Base-by-base conservation (phyloP, 2,888 invertebrate genomes). In the Pteria penguin region DNA sequence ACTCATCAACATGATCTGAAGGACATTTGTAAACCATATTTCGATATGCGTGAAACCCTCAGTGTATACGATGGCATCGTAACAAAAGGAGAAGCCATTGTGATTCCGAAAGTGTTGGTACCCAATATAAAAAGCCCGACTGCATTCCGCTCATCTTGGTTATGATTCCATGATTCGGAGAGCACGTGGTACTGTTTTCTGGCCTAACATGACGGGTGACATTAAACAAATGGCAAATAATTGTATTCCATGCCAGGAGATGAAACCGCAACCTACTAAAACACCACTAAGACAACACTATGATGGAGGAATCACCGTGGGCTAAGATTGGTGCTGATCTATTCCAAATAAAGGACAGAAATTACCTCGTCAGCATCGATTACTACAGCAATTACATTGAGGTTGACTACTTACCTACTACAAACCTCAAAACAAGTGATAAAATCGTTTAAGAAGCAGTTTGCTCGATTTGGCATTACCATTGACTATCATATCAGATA, bases 371-470 rank as follows among this genome's bases (percentile, higher is more conserved):
- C 18, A 67, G 26, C 45, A n/a, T 67, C 4, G 67, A 54, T 32
- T 67, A 67, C 31, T 67, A 67, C 22, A 67, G 55, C 55, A 67
- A 67, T 32, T 55, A 29, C 60, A 60, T 60, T 4, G 60, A 60
- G 27, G 26, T 60, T 26, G 60, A 60, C 26, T 60, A 60, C 26
- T 26, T 60, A 4, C 22, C 60, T 24, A 3, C 11, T 60, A 60
- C 27, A 26, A n/a, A 60, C 60, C 11, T 60, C 60, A 27, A 24
- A 27, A 5, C 11, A 60, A 26, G 27, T 60, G 4, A 60, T 60
- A 5, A 24, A 26, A 24, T 5, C 18, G 27, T 26, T 60, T 14
- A 60, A 26, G 27, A 60, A 26, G 27, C 60, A 60, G 26, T 60
- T 60, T 60, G 26, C 54, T n/a, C 31, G 29, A 8, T 65, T 65